Evolutionary conservation across 2,113 vertebrate species (phyloP).

Genomic region (Leucopsar rothschildi): DNA sequence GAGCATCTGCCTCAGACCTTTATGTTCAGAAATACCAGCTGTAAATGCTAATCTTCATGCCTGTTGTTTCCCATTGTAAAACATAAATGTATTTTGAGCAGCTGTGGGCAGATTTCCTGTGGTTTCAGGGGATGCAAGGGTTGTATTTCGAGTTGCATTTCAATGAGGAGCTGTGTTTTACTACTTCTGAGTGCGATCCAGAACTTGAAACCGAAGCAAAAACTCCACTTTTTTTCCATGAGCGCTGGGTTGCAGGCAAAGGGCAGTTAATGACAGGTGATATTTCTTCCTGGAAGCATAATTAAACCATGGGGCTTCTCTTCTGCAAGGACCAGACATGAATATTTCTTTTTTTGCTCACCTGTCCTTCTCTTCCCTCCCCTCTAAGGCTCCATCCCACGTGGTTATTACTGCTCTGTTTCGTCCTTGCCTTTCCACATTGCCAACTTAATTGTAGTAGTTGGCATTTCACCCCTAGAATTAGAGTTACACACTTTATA

Average conservation of each 20-base stretch:
- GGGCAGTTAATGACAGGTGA: neutral
- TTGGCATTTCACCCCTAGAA: neutral
- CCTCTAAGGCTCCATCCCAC: neutral
- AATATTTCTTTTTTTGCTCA: neutral
- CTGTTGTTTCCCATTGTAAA: neutral
- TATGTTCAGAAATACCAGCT: neutral
- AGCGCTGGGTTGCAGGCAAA: neutral
- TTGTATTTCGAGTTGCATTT: neutral
- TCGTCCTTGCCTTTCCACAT: neutral
- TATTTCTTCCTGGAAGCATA: neutral
- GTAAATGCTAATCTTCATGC: neutral
- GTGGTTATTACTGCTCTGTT: neutral
- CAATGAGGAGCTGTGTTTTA: neutral
- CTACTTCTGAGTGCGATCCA: neutral
- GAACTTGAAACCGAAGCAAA: neutral
- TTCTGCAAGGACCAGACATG: neutral
- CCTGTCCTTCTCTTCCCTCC: neutral
- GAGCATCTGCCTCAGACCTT: conserved; percentile 12
- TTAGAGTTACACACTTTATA: neutral
- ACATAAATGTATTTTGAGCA: neutral
- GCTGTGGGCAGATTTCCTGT: neutral
- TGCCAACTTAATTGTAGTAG: neutral
- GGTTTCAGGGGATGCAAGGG: neutral
- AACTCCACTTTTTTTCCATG: neutral
- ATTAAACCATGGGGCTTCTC: neutral